Conservation (phyloP, 2,888 invertebrate genomes). For the Blera fallax region DNA sequence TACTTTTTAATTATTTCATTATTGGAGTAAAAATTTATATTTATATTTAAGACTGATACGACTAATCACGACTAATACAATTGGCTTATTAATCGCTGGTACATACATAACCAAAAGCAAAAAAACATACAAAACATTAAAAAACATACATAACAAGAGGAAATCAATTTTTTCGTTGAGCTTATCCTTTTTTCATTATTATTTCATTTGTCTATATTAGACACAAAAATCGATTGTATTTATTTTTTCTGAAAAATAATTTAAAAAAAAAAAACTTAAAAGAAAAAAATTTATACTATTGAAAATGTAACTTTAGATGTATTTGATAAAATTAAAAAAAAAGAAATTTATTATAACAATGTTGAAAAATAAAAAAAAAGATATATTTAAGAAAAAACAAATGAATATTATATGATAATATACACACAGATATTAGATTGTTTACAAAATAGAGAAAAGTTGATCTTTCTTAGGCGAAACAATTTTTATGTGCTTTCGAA, state of each 20-base stretch:
- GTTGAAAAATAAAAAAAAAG: neutral
- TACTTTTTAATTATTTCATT: constrained; percentile 14
- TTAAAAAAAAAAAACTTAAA: neutral
- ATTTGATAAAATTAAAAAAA: constrained; percentile 14
- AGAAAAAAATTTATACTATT: constrained; percentile 3
- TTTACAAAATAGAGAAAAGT: constrained; percentile 4
- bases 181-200: constrained; percentile 16
- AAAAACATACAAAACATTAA: neutral
- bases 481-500: constrained; percentile 34
- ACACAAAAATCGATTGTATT: constrained; percentile 51
- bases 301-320: neutral
- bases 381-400: constrained; percentile 16
- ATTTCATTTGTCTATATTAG: constrained; percentile 70
- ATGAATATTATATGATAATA: constrained; percentile 32
- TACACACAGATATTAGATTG: constrained; percentile 35
- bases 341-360: constrained; percentile 4
- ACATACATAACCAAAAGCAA: neutral
- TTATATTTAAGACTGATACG: constrained; percentile 69
- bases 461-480: constrained; percentile 2
- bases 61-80: constrained; percentile 46
- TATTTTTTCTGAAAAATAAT: constrained; percentile 31
- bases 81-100: constrained; percentile 44
- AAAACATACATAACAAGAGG: constrained; percentile 16
- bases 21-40: constrained; percentile 41
- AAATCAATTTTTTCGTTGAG: constrained; percentile 30